Evolutionary conservation across 2,888 invertebrate species (phyloP).

Genomic region (Campoletis raptor): DNA sequence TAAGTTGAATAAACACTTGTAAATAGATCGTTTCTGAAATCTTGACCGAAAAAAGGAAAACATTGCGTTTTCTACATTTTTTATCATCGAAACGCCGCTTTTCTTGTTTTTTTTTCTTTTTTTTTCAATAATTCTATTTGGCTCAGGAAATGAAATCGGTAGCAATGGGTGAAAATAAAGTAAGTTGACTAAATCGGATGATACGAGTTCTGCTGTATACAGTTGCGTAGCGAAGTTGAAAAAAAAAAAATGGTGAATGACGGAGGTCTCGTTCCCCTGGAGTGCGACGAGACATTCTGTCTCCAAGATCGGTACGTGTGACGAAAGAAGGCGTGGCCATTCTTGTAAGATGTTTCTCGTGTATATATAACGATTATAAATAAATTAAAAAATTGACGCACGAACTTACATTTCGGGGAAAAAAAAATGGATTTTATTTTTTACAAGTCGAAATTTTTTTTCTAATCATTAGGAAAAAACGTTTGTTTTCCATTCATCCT

Average conservation of each 20-base stretch:
- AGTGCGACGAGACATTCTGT: conserved; percentile 48
- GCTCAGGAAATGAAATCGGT: neutral
- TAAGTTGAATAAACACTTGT: too few relatives aligned
- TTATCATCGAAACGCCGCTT: neutral
- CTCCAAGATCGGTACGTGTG: conserved; percentile 61
- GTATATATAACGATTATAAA: neutral
- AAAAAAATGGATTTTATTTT: neutral
- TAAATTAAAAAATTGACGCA: neutral
- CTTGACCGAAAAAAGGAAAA: neutral
- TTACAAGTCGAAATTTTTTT: neutral
- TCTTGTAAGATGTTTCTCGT: conserved; percentile 24
- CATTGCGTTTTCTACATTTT: neutral
- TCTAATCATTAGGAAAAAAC: neutral
- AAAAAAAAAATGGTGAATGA: conserved; percentile 28
- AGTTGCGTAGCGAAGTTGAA: neutral
- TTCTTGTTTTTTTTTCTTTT: too few relatives aligned
- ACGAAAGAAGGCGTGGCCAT: conserved; percentile 69
- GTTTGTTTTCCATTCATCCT: neutral
- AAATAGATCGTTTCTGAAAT: neutral
- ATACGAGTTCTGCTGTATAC: neutral
- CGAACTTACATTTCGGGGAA: neutral
- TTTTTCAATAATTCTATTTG: neutral
- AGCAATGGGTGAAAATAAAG: neutral
- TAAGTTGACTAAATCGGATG: neutral
- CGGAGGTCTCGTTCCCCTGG: conserved; percentile 34